Evolutionary conservation across 2,888 invertebrate species (phyloP).

Genomic region (Eugnorisma glareosa): DNA sequence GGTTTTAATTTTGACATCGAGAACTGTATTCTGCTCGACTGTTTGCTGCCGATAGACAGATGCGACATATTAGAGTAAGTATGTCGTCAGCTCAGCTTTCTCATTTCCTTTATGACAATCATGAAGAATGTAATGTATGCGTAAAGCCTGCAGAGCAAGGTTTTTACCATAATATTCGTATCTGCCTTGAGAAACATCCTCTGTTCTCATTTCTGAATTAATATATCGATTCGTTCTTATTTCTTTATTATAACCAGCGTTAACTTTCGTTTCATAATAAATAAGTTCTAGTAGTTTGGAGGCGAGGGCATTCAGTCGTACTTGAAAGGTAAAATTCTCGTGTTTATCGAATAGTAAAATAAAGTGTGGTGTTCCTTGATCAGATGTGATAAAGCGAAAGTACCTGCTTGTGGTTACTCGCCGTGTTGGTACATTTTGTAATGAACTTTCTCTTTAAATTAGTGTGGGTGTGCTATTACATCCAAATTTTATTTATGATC

Average conservation of each 20-base stretch:
- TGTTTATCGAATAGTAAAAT: slow-evolving; percentile 55
- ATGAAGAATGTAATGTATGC: slow-evolving; percentile 34
- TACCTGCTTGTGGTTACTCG: slow-evolving; percentile 62
- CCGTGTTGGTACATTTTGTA: slow-evolving; percentile 63
- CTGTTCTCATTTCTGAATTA: slow-evolving; percentile 14
- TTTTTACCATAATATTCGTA: slow-evolving; percentile 33
- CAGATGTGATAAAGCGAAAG: slow-evolving; percentile 73
- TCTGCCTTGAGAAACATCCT: slow-evolving; percentile 8
- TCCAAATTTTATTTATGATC: slow-evolving; percentile 59
- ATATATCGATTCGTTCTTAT: slow-evolving; percentile 4
- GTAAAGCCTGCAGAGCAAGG: slow-evolving; percentile 4
- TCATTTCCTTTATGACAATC: slow-evolving; percentile 38
- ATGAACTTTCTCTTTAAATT: slow-evolving; percentile 77
- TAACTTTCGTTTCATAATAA: slow-evolving; percentile 28
- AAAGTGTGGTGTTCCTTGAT: slow-evolving; percentile 61
- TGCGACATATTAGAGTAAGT: slow-evolving; percentile 32
- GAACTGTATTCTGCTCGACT: slow-evolving; percentile 19
- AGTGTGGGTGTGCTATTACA: slow-evolving; percentile 66
- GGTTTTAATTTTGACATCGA: slow-evolving; percentile 30
- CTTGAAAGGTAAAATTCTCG: slow-evolving; percentile 38
- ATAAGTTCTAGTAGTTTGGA: slow-evolving; percentile 19
- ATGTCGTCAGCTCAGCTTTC: slow-evolving; percentile 44
- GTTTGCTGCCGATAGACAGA: slow-evolving; percentile 20
- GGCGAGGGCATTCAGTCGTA: slow-evolving; percentile 31
- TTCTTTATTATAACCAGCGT: neutral